phyloP scores from a whole-genome alignment of 1,140 invertebrate species.

The Drosophila cardini region DNA sequence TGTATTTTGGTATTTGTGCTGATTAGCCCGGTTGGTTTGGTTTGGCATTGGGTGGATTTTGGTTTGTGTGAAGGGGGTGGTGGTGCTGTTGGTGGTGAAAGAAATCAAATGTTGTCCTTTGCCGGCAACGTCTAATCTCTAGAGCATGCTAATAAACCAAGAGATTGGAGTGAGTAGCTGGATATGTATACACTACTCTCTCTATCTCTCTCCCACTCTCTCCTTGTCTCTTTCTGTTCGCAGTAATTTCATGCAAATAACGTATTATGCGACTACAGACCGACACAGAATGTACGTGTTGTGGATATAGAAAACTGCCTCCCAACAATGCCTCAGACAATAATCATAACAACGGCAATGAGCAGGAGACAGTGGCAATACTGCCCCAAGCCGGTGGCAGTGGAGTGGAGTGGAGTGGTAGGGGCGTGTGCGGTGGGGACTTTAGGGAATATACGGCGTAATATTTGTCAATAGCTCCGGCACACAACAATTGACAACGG shows the following conservation, averaged over 20 bases:
- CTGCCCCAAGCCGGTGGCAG: not conserved
- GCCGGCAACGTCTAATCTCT: conserved; percentile 77
- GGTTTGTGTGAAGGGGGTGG: conserved; percentile 22
- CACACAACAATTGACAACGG: conserved; percentile 70
- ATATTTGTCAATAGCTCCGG: conserved; percentile 76
- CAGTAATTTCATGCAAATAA: conserved; percentile 82
- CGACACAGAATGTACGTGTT: conserved; percentile 68
- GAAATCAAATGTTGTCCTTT: conserved; percentile 82
- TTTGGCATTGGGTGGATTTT: conserved; percentile 12
- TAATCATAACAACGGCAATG: conserved; percentile 73
- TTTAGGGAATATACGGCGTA: conserved; percentile 36
- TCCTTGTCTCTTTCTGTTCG: conserved; percentile 2
- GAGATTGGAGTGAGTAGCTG: conserved; percentile 19
- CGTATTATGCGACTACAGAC: conserved; percentile 69
- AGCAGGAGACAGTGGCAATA: conserved; percentile 16
- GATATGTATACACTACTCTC: not conserved
- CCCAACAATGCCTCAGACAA: conserved; percentile 64
- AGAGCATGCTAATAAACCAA: conserved; percentile 80
- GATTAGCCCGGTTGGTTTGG: conserved; percentile 59
- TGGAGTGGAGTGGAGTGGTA: too few species aligned
- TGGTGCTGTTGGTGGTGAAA: conserved; percentile 40
- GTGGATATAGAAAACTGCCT: conserved; percentile 72
- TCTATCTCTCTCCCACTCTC: not conserved
- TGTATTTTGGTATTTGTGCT: conserved; percentile 79
- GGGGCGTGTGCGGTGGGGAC: not conserved